Evolutionary conservation across 2,113 vertebrate species (phyloP).

Genomic region (Cynocephalus volans): DNA sequence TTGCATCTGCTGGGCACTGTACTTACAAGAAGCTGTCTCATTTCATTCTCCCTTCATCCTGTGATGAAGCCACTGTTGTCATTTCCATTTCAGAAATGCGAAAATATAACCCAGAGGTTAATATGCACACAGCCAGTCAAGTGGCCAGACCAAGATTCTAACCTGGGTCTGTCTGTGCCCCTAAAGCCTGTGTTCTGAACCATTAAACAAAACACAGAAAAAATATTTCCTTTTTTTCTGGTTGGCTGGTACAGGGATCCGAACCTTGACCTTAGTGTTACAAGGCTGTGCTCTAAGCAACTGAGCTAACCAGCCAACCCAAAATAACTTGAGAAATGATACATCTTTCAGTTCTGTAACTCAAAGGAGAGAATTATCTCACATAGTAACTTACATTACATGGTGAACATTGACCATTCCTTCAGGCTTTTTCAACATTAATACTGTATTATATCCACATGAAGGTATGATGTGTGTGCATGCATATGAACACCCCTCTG

Average conservation of each 20-base stretch:
- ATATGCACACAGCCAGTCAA: background rate
- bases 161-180: background rate
- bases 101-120: background rate
- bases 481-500: background rate
- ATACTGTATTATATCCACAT: background rate
- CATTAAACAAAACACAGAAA: background rate
- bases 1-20: background rate
- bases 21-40: background rate
- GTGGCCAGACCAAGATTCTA: background rate
- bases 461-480: background rate
- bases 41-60: background rate
- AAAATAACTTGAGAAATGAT: background rate
- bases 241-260: too few species aligned
- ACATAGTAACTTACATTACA: background rate
- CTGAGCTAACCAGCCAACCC: too few species aligned
- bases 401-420: background rate
- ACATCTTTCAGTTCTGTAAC: background rate
- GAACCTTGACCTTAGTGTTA: too few species aligned
- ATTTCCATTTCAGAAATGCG: background rate
- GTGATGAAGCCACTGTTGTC: background rate
- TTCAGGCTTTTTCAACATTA: background rate
- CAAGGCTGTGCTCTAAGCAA: too few species aligned
- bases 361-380: conserved; percentile 9
- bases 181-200: background rate
- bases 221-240: background rate